A percentile compares a stretch with the other conserved stretches of the same genome.
phyloP scores from a whole-genome alignment of 2,113 vertebrate genomes.

The Ellobius talpinus region DNA sequence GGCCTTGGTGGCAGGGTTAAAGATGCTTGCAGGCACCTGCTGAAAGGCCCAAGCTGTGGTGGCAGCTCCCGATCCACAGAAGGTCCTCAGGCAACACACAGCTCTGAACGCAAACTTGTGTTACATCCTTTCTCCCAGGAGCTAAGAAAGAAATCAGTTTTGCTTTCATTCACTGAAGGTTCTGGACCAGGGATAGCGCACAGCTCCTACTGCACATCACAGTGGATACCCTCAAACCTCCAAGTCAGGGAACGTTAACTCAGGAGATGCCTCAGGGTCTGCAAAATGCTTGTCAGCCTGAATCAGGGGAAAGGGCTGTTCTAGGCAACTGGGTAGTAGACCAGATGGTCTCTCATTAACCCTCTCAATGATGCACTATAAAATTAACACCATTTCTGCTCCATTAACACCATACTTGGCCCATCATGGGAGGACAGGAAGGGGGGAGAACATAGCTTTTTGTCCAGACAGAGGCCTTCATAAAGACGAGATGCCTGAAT shows the following conservation, averaged over 20 bases:
- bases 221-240: not conserved
- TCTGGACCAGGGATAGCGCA: not conserved
- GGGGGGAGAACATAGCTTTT: not conserved
- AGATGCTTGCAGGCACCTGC: not conserved
- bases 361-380: conserved; percentile 58
- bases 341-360: conserved; percentile 77
- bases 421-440: not conserved
- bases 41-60: not conserved
- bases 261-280: not conserved
- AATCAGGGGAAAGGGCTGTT: conserved; percentile 31
- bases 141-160: not conserved
- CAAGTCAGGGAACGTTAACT: not conserved
- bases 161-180: not conserved
- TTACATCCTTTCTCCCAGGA: not conserved
- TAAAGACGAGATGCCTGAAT: conserved; percentile 27
- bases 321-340: not conserved
- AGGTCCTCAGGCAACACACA: not conserved
- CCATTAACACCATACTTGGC: conserved; percentile 69
- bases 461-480: conserved; percentile 47
- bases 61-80: not conserved
- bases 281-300: conserved; percentile 22
- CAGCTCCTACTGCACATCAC: not conserved
- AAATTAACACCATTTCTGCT: conserved; percentile 76
- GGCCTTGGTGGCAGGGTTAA: not conserved
- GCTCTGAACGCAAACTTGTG: not conserved